Evolutionary conservation across 2,113 vertebrate genomes (phyloP).

Genomic region (Mobula hypostoma): DNA sequence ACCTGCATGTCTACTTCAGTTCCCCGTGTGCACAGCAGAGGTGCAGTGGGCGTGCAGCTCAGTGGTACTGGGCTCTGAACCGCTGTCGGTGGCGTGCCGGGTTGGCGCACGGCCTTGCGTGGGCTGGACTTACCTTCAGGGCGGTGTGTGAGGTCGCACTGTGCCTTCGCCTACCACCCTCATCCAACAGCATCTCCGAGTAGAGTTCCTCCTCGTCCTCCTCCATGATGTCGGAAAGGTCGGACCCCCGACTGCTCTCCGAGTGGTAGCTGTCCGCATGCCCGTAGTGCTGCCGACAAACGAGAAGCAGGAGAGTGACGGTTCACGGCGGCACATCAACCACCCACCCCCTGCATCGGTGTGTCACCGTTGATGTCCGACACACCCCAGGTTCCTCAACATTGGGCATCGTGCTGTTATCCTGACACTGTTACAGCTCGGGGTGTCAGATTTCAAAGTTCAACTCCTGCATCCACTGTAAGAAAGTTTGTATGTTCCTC

Average conservation of each 20-base stretch:
- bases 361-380: background rate
- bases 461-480: too few species aligned
- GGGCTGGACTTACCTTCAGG: slow-evolving; percentile 73
- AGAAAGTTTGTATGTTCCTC: too few species aligned
- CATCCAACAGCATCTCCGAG: slow-evolving; percentile 93
- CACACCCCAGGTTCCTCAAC: too few species aligned
- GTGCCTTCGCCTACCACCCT: slow-evolving; percentile 69
- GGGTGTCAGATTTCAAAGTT: too few species aligned
- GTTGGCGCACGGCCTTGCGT: too few species aligned
- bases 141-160: slow-evolving; percentile 79
- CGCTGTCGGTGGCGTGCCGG: too few species aligned
- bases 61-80: too few species aligned
- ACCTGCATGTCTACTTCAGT: too few species aligned
- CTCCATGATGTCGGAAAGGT: slow-evolving; percentile 95
- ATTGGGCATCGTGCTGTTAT: too few species aligned
- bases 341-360: background rate
- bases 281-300: slow-evolving; percentile 66
- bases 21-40: too few species aligned
- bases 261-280: slow-evolving; percentile 88
- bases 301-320: background rate
- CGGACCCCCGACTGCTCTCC: slow-evolving; percentile 91
- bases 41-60: too few species aligned
- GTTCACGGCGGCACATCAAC: background rate
- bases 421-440: too few species aligned
- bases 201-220: slow-evolving; percentile 96